These are phyloP conservation scores for Adelges cooleyi DNA, from an alignment of 1,140 invertebrate species.

Conservation along the genomic window DNA sequence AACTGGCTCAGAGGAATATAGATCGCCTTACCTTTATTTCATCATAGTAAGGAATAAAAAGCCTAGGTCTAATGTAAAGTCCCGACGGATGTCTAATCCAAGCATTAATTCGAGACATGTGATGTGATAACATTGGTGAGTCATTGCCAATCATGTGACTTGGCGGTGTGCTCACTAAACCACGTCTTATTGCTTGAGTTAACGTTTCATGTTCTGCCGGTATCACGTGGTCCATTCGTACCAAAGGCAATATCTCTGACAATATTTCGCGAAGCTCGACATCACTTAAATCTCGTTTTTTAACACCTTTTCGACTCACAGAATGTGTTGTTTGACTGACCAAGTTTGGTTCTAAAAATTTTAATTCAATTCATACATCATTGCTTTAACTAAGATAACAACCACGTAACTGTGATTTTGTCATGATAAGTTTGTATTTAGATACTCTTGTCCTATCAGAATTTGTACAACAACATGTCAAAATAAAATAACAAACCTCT, in stretches of 20 bases:
- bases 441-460: too few species aligned
- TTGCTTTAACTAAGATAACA: too few species aligned
- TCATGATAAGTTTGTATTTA: too few species aligned
- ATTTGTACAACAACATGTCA: slow-evolving; percentile 21
- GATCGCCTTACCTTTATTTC: slow-evolving; percentile 86
- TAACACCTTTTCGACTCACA: slow-evolving; percentile 71
- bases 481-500: slow-evolving; percentile 41
- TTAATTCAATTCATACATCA: too few species aligned
- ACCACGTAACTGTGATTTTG: too few species aligned
- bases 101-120: slow-evolving; percentile 51
- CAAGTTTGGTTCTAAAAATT: slow-evolving; percentile 69
- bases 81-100: slow-evolving; percentile 72
- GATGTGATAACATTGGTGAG: slow-evolving; percentile 43
- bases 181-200: slow-evolving; percentile 64
- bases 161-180: slow-evolving; percentile 71
- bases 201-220: slow-evolving; percentile 74
- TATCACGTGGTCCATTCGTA: slow-evolving; percentile 79
- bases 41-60: slow-evolving; percentile 89
- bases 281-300: slow-evolving; percentile 73
- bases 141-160: slow-evolving; percentile 74
- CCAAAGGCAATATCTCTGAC: slow-evolving; percentile 62
- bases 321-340: slow-evolving; percentile 84
- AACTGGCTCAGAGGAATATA: neutral
- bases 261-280: slow-evolving; percentile 76
- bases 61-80: slow-evolving; percentile 68